Conservation (phyloP, 2,113 vertebrate species). For the Coptodon bakossiorum region DNA sequence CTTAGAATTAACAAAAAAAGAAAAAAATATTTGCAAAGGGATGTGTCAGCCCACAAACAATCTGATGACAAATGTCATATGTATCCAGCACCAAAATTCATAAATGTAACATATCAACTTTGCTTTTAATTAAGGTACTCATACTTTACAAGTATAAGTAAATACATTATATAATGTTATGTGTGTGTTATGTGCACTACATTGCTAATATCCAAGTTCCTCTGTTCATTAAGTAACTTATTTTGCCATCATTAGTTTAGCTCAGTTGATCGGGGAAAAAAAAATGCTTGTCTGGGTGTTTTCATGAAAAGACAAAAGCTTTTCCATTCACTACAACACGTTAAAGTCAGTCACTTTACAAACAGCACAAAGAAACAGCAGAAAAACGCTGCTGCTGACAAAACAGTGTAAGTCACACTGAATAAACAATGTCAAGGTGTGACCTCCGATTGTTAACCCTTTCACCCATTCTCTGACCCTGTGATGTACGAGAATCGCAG, state of each 20-base stretch:
- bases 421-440: conserved; percentile 5
- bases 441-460: conserved; percentile 38
- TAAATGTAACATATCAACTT: not conserved
- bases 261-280: not conserved
- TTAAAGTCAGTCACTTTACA: not conserved
- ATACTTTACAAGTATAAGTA: not conserved
- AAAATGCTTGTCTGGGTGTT: not conserved
- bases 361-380: not conserved
- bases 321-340: not conserved
- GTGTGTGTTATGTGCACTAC: not conserved
- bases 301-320: not conserved
- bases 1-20: not conserved
- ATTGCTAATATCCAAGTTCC: not conserved
- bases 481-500: not conserved
- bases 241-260: not conserved
- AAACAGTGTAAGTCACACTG: not conserved
- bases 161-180: not conserved
- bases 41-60: not conserved
- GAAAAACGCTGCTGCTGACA: conserved; percentile 16
- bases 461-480: not conserved
- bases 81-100: not conserved
- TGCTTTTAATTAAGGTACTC: not conserved
- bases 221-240: not conserved
- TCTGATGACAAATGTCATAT: not conserved
- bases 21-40: not conserved